Evolutionary conservation across 2,797 vertebrate species (phyloP).

Genomic region (Pempheris klunzingeri): DNA sequence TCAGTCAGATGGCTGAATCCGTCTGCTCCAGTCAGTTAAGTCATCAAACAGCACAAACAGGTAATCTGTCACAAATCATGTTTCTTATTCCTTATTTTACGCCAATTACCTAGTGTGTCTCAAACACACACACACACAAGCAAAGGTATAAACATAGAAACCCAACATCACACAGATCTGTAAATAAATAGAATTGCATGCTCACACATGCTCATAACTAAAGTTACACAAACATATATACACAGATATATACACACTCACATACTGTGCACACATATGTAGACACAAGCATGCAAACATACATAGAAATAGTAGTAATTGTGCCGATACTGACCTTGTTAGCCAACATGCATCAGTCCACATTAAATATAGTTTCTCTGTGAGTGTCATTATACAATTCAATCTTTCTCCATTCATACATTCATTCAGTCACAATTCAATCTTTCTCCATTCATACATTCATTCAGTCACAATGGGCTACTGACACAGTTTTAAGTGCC

Average conservation of each 20-base stretch:
- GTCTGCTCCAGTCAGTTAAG: slow-evolving; percentile 31
- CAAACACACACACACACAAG: not conserved
- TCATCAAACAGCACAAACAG: slow-evolving; percentile 31
- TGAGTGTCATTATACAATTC: not conserved
- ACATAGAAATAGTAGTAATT: not conserved
- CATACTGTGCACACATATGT: not conserved
- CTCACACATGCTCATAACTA: not conserved
- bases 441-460: not conserved
- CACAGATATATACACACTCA: not conserved
- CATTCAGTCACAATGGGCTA: not conserved
- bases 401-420: no score
- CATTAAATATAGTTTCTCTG: not conserved
- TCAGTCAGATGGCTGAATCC: slow-evolving; percentile 31
- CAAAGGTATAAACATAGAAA: not conserved
- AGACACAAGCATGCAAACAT: not conserved
- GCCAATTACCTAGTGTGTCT: slow-evolving; percentile 38
- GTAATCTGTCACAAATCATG: slow-evolving; percentile 5
- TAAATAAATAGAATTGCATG: not conserved
- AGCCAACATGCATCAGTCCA: not conserved
- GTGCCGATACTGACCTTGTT: not conserved
- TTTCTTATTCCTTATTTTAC: slow-evolving; percentile 45
- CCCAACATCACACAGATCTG: not conserved
- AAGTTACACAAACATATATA: not conserved
- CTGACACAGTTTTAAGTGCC: not conserved
- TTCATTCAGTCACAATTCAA: no score